Evolutionary conservation across 1,140 invertebrate genomes (phyloP).

Genomic region (Hycleus phaleratus): DNA sequence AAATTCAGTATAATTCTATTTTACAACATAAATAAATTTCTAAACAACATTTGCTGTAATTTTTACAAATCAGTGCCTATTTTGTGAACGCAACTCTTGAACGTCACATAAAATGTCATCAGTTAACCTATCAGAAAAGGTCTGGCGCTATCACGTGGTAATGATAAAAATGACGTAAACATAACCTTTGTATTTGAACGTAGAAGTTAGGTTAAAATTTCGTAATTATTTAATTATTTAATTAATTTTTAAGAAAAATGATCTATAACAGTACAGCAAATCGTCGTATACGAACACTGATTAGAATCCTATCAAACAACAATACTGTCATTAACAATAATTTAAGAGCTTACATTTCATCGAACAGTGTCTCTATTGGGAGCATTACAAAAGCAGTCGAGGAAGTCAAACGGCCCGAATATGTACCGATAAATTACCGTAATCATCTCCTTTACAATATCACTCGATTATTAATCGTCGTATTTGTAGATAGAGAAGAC

Average conservation of each 20-base stretch:
- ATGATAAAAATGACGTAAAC: no score
- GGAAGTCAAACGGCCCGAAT: conserved; percentile 59
- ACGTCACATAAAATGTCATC: no score
- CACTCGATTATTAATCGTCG: not conserved
- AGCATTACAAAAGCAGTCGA: conserved; percentile 61
- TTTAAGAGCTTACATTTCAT: conserved; percentile 43
- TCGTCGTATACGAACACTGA: conserved; percentile 19
- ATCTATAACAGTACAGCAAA: conserved; percentile 6
- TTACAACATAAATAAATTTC: no score
- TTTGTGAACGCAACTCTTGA: no score
- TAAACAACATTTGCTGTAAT: no score
- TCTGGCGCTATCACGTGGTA: no score
- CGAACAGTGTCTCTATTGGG: conserved; percentile 61
- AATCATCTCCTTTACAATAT: conserved; percentile 38
- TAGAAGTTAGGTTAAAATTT: not conserved
- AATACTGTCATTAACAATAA: conserved; percentile 8
- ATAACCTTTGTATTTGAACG: not conserved
- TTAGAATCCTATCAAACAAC: conserved; percentile 19
- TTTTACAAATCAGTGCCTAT: no score
- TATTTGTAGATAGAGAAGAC: conserved; percentile 31
- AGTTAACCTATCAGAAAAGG: no score
- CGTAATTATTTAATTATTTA: not conserved
- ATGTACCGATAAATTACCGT: conserved; percentile 80
- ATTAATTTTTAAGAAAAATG: conserved; percentile 11
- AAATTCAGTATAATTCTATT: no score